Base-by-base conservation (phyloP, 2,888 invertebrate genomes). In the Erebia epiphron region DNA sequence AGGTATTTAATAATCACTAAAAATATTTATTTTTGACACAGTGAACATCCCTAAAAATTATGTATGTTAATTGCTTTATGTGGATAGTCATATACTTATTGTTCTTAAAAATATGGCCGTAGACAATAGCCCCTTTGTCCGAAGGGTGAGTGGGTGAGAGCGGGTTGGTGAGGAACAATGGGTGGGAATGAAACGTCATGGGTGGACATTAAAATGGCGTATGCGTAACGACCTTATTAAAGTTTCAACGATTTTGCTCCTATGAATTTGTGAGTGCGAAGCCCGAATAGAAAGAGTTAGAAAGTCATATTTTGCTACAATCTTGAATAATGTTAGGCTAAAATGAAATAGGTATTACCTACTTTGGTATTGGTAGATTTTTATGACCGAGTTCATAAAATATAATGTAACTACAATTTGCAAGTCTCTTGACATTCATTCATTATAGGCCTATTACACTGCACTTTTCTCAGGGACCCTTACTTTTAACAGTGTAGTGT, bases 121-220 rank as follows among this genome's bases (percentile, higher is more conserved):
- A 73, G 26, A 68, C 58, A 60, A 54, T 69, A 71, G 67, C 66
- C 69, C 68, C 50, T 68, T 50, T 63, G 73, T 73, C 69, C 64
- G 67, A 69, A 58, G 71, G 73, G 67, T 71, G 73, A 65, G 61
- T 52, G 71, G 50, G 71, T 11, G 56, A 14, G 26, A 1, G 71
- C 58, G 71, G 71, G 64, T 50, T 63, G 70, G 68, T 64, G 52
- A 18, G 62, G 67, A 64, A 73, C 73, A 73, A 71, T 67, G 64
- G 71, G 66, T 66, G 68, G 71, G 66, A 66, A 65, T 69, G 71
- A 61, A 63, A 69, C 67, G 73, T 70, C 68, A 86, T 82, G 82
- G 83, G 83, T 82, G 89, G 88, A 87, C 89, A 88, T 85, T 87
- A 86, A 79, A 79, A 88, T 86, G 85, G 86, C 84, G 85, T 75